Evolutionary conservation across 2,888 invertebrate genomes (phyloP), one percentile per base, ranked within the genome.

Genomic region (Antheraea assamensis): DNA sequence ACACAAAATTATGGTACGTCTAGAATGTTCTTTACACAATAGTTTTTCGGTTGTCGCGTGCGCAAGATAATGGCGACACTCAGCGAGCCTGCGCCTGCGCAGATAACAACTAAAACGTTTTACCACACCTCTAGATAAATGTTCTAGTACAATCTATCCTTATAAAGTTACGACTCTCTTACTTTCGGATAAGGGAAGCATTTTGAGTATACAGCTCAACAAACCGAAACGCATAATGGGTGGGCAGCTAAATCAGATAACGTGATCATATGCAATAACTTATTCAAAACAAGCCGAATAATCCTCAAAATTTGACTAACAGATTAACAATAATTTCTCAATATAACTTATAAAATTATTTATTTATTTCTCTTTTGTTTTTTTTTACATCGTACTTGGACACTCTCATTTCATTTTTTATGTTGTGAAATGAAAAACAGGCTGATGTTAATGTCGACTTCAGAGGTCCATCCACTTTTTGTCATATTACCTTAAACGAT

Each of bases 21-120:
- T 79, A 75, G n/a, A 24, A 27, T 8, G 74, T 72, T 68, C 73
- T 74, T 55, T 64, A 35, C n/a, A 68, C 68, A 68, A 68, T 68
- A 31, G 31, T 66, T 68, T 15, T 68, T 68, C 17, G 71, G 27
- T 76, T 66, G 61, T 30, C 71, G 71, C 71, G 71, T 71, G 71
- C 71, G 71, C 71, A 58, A 58, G 71, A 71, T 71, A 58, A 71
- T 71, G 71, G 71, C 71, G 71, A 73, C 73, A 73, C 31, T 70
- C 21, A 19, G 68, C 68, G 35, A 58, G 52, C 58, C 71, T 58
- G 58, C 58, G 71, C 21, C 24, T 30, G 83, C 61, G n/a, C 72
- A 77, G 92, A 92, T 92, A 92, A 90, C 82, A 77, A 80, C 88
- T 92, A 90, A 92, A 92, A 91, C 88, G 87, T 88, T 81, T 82